Evolutionary conservation across 2,888 invertebrate species (phyloP).

Genomic region (Eucera pruinosa): DNA sequence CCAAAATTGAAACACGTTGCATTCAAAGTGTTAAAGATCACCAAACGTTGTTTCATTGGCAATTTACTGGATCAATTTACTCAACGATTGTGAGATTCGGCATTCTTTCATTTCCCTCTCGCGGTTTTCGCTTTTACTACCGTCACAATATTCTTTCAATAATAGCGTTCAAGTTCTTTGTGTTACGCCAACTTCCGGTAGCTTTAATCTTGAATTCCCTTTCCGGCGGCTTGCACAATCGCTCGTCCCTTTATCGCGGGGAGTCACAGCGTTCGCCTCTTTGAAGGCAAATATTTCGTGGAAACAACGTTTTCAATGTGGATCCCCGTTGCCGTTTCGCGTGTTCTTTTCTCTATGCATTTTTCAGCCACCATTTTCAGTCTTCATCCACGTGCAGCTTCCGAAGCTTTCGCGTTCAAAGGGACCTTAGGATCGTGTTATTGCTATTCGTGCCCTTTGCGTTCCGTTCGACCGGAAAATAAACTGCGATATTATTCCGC

Average conservation of each 20-base stretch:
- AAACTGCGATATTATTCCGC: constrained; percentile 31
- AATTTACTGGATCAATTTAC: too few species aligned
- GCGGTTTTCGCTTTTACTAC: neutral
- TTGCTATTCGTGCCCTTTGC: constrained; percentile 20
- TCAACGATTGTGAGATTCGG: too few species aligned
- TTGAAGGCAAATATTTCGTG: neutral
- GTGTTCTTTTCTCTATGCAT: constrained; percentile 19
- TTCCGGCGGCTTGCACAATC: constrained; percentile 29
- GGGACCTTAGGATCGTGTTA: constrained; percentile 39
- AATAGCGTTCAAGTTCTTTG: too few species aligned
- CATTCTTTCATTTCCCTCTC: too few species aligned
- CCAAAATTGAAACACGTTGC: too few species aligned
- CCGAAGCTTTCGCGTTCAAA: constrained; percentile 17
- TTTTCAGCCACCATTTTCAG: constrained; percentile 27
- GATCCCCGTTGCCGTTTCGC: neutral
- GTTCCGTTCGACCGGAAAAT: constrained; percentile 23
- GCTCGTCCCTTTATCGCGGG: neutral
- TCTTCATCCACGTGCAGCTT: neutral
- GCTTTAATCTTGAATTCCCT: constrained; percentile 26
- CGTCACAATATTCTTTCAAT: too few species aligned
- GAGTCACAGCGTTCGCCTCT: constrained; percentile 3
- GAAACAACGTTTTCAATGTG: constrained; percentile 39
- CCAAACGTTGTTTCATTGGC: too few species aligned
- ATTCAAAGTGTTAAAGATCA: too few species aligned
- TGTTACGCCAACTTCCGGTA: neutral